phyloP scores from a whole-genome alignment of 2,888 invertebrate species.

The Ophion costatus region DNA sequence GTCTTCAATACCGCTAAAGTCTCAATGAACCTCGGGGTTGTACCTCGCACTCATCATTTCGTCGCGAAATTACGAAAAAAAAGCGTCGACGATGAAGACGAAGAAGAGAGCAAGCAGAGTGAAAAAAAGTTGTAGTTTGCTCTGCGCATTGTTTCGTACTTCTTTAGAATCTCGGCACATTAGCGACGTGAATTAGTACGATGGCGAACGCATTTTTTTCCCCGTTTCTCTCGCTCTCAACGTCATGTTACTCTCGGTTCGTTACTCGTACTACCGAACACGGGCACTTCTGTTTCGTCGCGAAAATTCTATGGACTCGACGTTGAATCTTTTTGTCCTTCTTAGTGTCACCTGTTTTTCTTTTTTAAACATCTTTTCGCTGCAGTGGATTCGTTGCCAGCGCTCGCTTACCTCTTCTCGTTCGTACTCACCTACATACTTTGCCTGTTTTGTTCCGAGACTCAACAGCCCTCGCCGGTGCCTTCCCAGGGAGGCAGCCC shows the following conservation, averaged over 20 bases:
- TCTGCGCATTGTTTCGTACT: conserved; percentile 73
- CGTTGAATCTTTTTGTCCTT: conserved; percentile 19
- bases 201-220: conserved; percentile 59
- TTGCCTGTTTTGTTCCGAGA: conserved; percentile 46
- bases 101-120: conserved; percentile 2
- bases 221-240: conserved; percentile 25
- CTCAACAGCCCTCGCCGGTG: neutral
- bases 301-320: conserved; percentile 6
- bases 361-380: conserved; percentile 44
- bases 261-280: conserved; percentile 42
- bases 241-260: conserved; percentile 52
- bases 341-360: neutral
- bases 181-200: conserved; percentile 75
- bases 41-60: neutral
- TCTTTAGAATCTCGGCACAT: conserved; percentile 75
- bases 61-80: conserved; percentile 8
- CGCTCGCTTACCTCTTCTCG: conserved; percentile 39
- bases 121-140: conserved; percentile 50
- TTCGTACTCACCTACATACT: conserved; percentile 7
- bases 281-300: conserved; percentile 31
- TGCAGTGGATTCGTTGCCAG: conserved; percentile 32
- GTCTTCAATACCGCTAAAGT: neutral
- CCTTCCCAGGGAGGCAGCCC: neutral
- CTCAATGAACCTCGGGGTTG: neutral
- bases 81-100: neutral